Conservation (phyloP, 1,140 invertebrate species). For the Ericerus pela region DNA sequence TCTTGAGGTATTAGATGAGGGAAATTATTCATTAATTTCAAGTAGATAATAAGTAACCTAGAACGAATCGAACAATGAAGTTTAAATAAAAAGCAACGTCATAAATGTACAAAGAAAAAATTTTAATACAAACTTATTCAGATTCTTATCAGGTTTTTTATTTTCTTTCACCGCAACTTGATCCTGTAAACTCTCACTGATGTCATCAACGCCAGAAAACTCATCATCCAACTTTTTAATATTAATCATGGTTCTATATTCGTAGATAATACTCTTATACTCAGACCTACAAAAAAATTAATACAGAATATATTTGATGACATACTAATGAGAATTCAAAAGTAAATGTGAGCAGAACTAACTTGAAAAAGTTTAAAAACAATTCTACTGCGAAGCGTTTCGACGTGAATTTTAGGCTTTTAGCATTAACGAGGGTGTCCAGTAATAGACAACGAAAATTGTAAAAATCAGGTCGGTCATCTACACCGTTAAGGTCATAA, state of each 20-base stretch:
- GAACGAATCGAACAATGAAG: constrained; percentile 16
- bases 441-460: constrained; percentile 7
- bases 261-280: constrained; percentile 11
- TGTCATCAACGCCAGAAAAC: constrained; percentile 3
- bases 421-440: background rate
- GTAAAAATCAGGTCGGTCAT: constrained; percentile 15
- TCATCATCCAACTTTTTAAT: constrained; percentile 8
- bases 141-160: constrained; percentile 6
- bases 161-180: background rate
- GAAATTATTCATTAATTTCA: constrained; percentile 62
- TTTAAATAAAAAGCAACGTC: background rate
- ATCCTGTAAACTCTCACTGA: constrained; percentile 7
- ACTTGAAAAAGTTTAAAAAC: constrained; percentile 1
- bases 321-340: background rate
- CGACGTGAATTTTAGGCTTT: background rate
- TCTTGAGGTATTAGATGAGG: constrained; percentile 64
- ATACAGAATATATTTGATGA: background rate
- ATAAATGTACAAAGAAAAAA: background rate
- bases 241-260: constrained; percentile 15
- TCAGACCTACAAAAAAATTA: constrained; percentile 8
- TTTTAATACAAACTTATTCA: constrained; percentile 10
- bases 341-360: background rate
- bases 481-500: constrained; percentile 1
- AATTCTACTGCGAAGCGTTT: background rate
- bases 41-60: constrained; percentile 51